These are phyloP conservation scores for Drosophila pruinosa DNA, from an alignment of 1,140 invertebrate species.

Conservation along the genomic window DNA sequence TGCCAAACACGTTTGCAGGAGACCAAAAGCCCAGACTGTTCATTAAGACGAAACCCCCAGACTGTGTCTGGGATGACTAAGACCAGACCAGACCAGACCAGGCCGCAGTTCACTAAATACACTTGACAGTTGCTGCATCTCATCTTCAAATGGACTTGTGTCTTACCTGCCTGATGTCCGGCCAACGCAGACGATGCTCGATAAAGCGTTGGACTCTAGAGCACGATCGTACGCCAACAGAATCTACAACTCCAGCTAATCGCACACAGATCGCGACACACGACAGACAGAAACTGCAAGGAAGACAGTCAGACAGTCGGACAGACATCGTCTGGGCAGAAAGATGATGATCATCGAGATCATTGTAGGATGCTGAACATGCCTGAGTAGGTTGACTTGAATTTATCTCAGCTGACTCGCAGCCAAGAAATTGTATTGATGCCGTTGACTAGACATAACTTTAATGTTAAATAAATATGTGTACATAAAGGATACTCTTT, in stretches of 20 bases:
- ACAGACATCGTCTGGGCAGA: neutral
- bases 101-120: conserved; percentile 18
- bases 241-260: conserved; percentile 30
- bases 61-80: conserved; percentile 64
- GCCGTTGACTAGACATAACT: too few relatives aligned
- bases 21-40: conserved; percentile 68
- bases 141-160: conserved; percentile 60
- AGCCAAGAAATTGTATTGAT: neutral
- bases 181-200: conserved; percentile 42
- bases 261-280: conserved; percentile 38
- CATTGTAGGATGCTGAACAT: conserved; percentile 25
- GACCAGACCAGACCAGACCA: too few relatives aligned
- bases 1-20: conserved; percentile 47
- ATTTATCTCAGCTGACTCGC: neutral
- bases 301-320: neutral
- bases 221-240: conserved; percentile 41
- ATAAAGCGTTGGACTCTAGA: conserved; percentile 26
- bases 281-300: conserved; percentile 1
- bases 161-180: conserved; percentile 15
- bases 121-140: conserved; percentile 44
- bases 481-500: too few relatives aligned
- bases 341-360: conserved; percentile 4
- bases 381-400: conserved; percentile 15
- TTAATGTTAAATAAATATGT: too few relatives aligned
- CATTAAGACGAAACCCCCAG: conserved; percentile 66